These are phyloP conservation scores for Caenorhabditis japonica DNA, from an alignment of 2,888 invertebrate genomes.

Conservation along the genomic window DNA sequence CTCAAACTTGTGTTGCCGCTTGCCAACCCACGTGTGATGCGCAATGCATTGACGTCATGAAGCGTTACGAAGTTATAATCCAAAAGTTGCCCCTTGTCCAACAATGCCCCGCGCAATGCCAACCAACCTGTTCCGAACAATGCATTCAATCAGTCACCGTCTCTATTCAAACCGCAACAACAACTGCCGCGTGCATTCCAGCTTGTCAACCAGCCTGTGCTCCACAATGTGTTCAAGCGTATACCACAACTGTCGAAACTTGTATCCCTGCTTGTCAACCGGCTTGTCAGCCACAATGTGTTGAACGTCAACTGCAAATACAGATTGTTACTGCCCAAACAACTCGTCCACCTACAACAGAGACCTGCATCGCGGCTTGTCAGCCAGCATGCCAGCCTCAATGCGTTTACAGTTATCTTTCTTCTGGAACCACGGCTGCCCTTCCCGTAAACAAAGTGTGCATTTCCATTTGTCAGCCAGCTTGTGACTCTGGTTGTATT, in stretches of 20 bases:
- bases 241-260: conserved; percentile 26
- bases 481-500: conserved; percentile 54
- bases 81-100: conserved; percentile 35
- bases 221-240: conserved; percentile 45
- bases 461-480: conserved; percentile 47
- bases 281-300: conserved; percentile 43
- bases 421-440: conserved; percentile 24
- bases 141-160: conserved; percentile 41
- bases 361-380: conserved; percentile 45
- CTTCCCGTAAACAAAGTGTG: conserved; percentile 40
- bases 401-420: conserved; percentile 44
- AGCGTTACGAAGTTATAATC: conserved; percentile 48
- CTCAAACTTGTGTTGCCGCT: conserved; percentile 28
- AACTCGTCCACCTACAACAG: conserved; percentile 15
- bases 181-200: conserved; percentile 38
- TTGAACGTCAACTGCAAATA: conserved; percentile 32
- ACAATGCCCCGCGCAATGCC: conserved; percentile 50
- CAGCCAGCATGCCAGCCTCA: conserved; percentile 51
- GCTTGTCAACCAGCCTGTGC: conserved; percentile 50
- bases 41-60: conserved; percentile 52
- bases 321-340: conserved; percentile 30
- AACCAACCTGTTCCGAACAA: conserved; percentile 47
- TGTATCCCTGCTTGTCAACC: conserved; percentile 37
- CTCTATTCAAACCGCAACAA: conserved; percentile 34
- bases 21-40: conserved; percentile 55